phyloP scores from a whole-genome alignment of 2,113 vertebrate species.

The Poecile atricapillus region DNA sequence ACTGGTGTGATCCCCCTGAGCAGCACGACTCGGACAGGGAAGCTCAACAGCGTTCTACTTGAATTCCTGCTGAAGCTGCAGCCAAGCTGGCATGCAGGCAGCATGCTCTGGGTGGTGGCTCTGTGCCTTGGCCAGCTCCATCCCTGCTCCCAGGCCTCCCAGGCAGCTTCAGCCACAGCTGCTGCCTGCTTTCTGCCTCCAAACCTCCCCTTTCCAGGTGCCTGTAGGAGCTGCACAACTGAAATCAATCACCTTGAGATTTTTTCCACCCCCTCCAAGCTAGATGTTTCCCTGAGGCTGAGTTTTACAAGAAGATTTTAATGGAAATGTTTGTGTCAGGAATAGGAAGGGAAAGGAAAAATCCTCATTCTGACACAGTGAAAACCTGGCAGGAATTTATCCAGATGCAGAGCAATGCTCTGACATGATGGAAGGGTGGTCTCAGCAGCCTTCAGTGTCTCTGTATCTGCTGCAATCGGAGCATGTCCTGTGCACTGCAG shows the following conservation, averaged over 20 bases:
- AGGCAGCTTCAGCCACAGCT: background rate
- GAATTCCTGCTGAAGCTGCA: background rate
- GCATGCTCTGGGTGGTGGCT: rapidly evolving
- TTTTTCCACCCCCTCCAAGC: background rate
- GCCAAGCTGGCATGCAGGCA: background rate
- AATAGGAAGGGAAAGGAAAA: constrained; percentile 2
- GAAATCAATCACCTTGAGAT: background rate
- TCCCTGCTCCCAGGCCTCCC: background rate
- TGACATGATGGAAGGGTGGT: background rate
- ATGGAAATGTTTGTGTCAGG: background rate
- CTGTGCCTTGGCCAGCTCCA: background rate
- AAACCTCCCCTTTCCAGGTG: background rate
- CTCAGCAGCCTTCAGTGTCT: background rate
- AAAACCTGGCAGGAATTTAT: background rate
- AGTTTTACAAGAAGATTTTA: background rate
- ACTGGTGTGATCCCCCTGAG: background rate
- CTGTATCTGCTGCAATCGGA: background rate
- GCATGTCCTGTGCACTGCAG: background rate
- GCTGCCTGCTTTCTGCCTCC: background rate
- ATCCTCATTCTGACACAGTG: background rate
- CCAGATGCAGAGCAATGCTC: background rate
- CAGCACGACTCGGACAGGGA: background rate
- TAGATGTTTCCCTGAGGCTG: background rate
- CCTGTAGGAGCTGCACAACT: background rate
- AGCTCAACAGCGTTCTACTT: background rate